Evolutionary conservation across 2,888 invertebrate genomes (phyloP).

Genomic region (Callyntrura sp.): DNA sequence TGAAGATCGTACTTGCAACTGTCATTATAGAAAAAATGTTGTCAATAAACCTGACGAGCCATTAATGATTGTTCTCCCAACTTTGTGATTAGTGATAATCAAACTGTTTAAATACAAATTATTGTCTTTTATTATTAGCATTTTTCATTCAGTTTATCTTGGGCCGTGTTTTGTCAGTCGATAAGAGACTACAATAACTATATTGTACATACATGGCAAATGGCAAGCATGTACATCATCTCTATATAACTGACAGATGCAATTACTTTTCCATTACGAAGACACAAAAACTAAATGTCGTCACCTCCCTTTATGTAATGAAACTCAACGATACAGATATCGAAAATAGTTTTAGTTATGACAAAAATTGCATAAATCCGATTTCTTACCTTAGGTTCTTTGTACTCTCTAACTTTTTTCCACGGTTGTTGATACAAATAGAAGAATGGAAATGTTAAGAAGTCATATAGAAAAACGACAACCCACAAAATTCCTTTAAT

Average conservation of each 20-base stretch:
- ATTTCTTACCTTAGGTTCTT: conserved; percentile 90
- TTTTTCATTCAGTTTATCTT: background rate
- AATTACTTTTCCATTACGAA: too few species aligned
- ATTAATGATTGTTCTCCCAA: background rate
- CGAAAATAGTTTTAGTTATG: too few species aligned
- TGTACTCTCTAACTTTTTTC: conserved; percentile 91
- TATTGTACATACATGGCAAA: background rate
- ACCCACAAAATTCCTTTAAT: conserved; percentile 88
- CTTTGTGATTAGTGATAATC: conserved; percentile 10
- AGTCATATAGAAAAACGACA: conserved; percentile 94
- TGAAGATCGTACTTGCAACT: background rate
- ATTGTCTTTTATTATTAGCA: too few species aligned
- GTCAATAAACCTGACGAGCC: conserved; percentile 26
- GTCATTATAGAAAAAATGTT: conserved; percentile 17
- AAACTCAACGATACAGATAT: background rate
- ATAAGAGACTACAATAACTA: background rate
- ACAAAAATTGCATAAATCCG: background rate
- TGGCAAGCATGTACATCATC: background rate
- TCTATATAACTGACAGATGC: too few species aligned
- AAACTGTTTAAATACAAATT: background rate
- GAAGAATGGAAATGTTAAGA: conserved; percentile 96
- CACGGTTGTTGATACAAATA: conserved; percentile 95
- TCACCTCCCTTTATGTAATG: too few species aligned
- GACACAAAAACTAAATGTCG: too few species aligned
- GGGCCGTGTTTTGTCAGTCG: background rate